Conservation (phyloP, 2,797 vertebrate genomes). For the Orientallactaga sibirica region DNA sequence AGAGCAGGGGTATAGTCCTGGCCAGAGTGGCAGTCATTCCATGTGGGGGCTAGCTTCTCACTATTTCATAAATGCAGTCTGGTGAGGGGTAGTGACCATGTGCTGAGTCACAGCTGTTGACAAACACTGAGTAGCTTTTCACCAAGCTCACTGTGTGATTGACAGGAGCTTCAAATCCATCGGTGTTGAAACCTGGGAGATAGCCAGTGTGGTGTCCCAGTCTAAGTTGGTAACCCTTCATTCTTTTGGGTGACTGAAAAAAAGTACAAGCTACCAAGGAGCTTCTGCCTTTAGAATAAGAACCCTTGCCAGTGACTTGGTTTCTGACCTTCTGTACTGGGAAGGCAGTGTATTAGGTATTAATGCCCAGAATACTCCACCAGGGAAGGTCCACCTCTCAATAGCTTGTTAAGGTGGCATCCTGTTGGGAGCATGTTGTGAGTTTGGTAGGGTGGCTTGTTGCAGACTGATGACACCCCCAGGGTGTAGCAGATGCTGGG, state of each 20-base stretch:
- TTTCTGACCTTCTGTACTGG: neutral
- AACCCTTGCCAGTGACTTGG: neutral
- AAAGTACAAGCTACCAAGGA: neutral
- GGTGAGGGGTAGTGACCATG: neutral
- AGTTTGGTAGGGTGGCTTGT: neutral
- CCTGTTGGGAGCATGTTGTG: neutral
- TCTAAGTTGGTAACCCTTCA: neutral
- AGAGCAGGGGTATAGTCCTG: neutral
- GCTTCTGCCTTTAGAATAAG: neutral
- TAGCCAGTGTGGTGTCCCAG: too few species aligned
- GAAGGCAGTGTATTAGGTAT: neutral
- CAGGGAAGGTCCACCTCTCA: neutral
- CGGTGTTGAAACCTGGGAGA: neutral
- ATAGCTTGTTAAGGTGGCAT: neutral
- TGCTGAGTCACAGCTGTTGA: neutral
- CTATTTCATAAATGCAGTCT: neutral
- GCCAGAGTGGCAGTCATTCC: neutral
- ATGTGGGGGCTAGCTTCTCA: neutral
- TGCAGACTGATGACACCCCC: neutral
- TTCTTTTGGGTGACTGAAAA: slow-evolving; percentile 17
- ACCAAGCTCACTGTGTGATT: neutral
- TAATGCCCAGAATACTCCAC: neutral
- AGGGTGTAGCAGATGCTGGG: neutral
- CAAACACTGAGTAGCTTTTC: neutral
- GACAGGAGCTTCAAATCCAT: neutral